Evolutionary conservation across 2,888 invertebrate species (phyloP), one percentile per base, ranked within the genome.

Genomic region (Pseudococcus longispinus): DNA sequence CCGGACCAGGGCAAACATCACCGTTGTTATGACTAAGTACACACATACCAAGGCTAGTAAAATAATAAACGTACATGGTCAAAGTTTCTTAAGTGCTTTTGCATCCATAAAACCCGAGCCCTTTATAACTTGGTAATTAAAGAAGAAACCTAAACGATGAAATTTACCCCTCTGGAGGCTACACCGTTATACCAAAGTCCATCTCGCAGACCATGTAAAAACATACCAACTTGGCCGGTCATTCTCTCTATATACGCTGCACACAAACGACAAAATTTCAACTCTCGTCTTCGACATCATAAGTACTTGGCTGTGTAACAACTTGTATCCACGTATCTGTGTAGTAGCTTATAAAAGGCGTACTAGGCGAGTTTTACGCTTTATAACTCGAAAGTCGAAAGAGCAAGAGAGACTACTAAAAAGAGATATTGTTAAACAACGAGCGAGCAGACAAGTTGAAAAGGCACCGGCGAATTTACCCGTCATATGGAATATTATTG

Each of bases 81-180:
- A 80, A 80, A 42, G 37, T 42, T 42, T 42, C 77, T 80, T 42
- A 80, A 80, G 77, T 80, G 77, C 77, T 42, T 80, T 42, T 20
- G 77, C 42, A 80, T 37, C 77, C 77, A 80, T 80, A 80, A 80
- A 80, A 80, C 42, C n/a, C 15, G 15, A 18, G 29, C 37, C 37
- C 37, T 80, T 80, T 80, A 80, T 42, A 80, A 80, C 77, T n/a
- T 13, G 77, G 77, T 80, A 80, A 80, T 80, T 80, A 80, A 80
- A 80, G 37, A 80, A 80, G 77, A 80, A 37, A 80, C 70, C 29
- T 29, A 18, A 29, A 29, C 70, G 70, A 32, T 70, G 8, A 70
- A 70, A 70, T 29, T 70, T 70, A 29, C 29, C 70, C 70, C 70
- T 70, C 18, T 70, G 11, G 60, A 60, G 20, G 8, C 20, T 23